Conservation (phyloP, 2,888 invertebrate genomes). For the Aleiodes leptofemur region DNA sequence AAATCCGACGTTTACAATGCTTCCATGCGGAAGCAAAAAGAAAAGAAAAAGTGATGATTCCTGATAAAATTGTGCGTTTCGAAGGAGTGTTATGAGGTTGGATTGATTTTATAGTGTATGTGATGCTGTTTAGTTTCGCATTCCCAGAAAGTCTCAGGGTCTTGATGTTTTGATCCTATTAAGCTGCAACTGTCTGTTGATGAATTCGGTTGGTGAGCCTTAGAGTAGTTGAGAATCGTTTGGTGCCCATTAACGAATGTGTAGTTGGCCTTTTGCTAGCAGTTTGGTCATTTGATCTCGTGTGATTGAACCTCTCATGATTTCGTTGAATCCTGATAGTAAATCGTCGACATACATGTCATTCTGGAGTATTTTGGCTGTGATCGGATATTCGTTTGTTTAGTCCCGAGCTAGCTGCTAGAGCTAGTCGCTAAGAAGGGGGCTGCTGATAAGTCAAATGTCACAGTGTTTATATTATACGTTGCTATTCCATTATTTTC, state of each 20-base stretch:
- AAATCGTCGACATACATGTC: slow-evolving; percentile 55
- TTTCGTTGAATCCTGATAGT: slow-evolving; percentile 43
- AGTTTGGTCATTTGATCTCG: slow-evolving; percentile 45
- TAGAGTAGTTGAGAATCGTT: slow-evolving; percentile 40
- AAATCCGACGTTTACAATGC: too few relatives aligned
- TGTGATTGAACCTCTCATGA: slow-evolving; percentile 19
- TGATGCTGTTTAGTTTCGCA: too few relatives aligned
- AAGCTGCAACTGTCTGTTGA: slow-evolving; percentile 24
- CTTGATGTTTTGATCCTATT: slow-evolving; percentile 32
- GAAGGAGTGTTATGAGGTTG: too few relatives aligned
- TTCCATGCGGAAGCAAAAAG: too few relatives aligned
- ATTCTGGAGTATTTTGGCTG: slow-evolving; percentile 29
- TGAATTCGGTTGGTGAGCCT: slow-evolving; percentile 21
- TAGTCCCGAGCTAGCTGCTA: slow-evolving; percentile 57
- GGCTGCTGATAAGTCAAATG: slow-evolving; percentile 51
- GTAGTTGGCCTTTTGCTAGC: slow-evolving; percentile 39
- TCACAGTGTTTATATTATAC: slow-evolving; percentile 47
- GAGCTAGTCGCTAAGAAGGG: slow-evolving; percentile 57
- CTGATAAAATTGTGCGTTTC: too few relatives aligned
- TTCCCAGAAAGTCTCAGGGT: slow-evolving; percentile 45
- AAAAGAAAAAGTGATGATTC: too few relatives aligned
- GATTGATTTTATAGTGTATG: too few relatives aligned
- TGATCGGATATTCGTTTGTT: slow-evolving; percentile 26
- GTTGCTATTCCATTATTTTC: slow-evolving; percentile 49
- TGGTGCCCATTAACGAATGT: slow-evolving; percentile 51